Evolutionary conservation across 2,888 invertebrate genomes (phyloP).

Genomic region (Pocota personata): DNA sequence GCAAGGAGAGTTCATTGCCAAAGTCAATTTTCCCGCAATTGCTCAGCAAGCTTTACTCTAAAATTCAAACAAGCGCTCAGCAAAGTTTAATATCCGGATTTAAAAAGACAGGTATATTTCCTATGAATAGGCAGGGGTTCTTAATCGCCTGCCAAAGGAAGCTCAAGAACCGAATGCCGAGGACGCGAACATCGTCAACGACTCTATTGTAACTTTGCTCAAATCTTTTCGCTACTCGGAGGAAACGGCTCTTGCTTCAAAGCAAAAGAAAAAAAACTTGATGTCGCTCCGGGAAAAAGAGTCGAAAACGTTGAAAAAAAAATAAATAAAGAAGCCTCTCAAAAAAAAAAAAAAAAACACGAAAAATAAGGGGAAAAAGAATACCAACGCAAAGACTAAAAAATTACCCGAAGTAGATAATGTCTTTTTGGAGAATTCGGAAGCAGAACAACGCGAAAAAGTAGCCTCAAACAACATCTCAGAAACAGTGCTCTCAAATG

Average conservation of each 20-base stretch:
- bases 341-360: no score
- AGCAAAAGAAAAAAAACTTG: neutral
- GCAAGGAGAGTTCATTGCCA: neutral
- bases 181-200: neutral
- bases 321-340: no score
- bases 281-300: neutral
- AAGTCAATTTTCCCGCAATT: neutral
- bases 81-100: neutral
- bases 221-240: conserved; percentile 19
- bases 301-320: neutral
- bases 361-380: no score
- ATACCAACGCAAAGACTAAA: neutral
- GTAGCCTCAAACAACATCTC: neutral
- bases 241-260: conserved; percentile 5
- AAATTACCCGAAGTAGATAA: neutral
- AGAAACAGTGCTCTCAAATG: neutral
- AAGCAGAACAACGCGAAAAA: no score
- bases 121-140: neutral
- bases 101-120: neutral
- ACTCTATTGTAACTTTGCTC: conserved; percentile 1
- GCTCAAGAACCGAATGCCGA: neutral
- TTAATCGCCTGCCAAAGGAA: conserved; percentile 13
- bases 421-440: no score
- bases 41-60: neutral
- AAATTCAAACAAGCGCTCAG: neutral